A percentile compares a stretch with the other conserved stretches of the same genome.
Conservation (phyloP, 1,140 invertebrate genomes). For the Drosophila ercepeae region DNA sequence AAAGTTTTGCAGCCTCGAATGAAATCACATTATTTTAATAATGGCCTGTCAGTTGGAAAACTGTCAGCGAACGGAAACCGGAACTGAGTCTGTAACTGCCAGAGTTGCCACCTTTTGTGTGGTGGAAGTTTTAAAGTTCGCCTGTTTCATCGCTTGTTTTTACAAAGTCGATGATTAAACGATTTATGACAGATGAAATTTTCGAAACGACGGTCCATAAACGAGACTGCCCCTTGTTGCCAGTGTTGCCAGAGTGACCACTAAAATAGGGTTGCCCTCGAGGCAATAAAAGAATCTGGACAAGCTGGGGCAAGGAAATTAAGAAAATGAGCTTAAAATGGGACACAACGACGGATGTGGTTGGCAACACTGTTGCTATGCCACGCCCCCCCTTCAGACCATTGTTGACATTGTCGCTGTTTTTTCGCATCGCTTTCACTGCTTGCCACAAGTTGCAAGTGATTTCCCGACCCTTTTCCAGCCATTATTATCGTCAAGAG, state of each 20-base stretch:
- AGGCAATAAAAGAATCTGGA: neutral
- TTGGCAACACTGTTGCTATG: constrained; percentile 42
- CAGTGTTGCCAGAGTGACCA: constrained; percentile 14
- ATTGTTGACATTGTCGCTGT: constrained; percentile 29
- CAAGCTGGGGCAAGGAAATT: constrained; percentile 22
- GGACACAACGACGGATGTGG: constrained; percentile 2
- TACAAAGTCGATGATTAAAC: constrained; percentile 77
- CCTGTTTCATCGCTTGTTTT: constrained; percentile 1
- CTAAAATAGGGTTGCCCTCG: neutral
- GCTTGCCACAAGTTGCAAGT: constrained; percentile 3
- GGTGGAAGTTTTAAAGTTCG: constrained; percentile 14
- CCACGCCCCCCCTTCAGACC: neutral
- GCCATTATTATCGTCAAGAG: constrained; percentile 17
- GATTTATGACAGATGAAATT: constrained; percentile 67
- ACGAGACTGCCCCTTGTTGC: neutral
- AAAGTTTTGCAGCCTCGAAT: constrained; percentile 28
- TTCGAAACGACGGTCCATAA: constrained; percentile 46
- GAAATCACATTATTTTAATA: constrained; percentile 44
- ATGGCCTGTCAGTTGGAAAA: constrained; percentile 33
- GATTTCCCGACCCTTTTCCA: constrained; percentile 32
- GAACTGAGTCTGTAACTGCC: constrained; percentile 14
- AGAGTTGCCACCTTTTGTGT: constrained; percentile 1
- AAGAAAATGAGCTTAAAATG: constrained; percentile 38
- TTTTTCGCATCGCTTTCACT: constrained; percentile 27
- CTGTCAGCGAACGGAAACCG: constrained; percentile 23